Evolutionary conservation across 2,797 vertebrate species (phyloP).

Genomic region (Gobio occitaniae): DNA sequence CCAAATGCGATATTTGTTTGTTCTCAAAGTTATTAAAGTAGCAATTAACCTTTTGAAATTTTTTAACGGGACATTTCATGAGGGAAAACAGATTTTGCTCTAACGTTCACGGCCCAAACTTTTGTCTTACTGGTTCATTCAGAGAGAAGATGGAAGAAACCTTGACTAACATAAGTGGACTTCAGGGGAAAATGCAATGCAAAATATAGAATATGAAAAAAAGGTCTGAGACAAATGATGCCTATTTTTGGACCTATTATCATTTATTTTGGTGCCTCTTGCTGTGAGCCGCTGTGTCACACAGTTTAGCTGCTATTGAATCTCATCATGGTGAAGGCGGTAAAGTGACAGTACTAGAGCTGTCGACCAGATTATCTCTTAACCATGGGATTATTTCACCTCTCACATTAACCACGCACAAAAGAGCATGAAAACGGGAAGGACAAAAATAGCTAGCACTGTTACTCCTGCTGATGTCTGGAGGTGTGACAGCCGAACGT

Average conservation of each 20-base stretch:
- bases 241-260: constrained; percentile 5
- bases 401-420: constrained; percentile 67
- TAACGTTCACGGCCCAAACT: neutral
- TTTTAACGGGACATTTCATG: neutral
- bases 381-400: constrained; percentile 72
- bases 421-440: constrained; percentile 53
- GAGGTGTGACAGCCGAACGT: constrained; percentile 35
- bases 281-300: neutral
- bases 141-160: neutral
- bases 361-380: constrained; percentile 75
- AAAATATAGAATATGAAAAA: neutral
- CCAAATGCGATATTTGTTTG: neutral
- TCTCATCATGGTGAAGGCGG: constrained; percentile 17
- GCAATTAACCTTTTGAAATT: neutral
- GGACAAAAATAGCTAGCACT: constrained; percentile 63
- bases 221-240: neutral
- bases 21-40: constrained; percentile 25
- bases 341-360: constrained; percentile 57
- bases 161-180: neutral
- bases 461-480: constrained; percentile 41
- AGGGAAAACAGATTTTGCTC: neutral
- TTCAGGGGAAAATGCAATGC: neutral
- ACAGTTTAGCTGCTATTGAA: constrained; percentile 27
- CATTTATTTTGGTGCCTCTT: neutral
- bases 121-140: neutral